Percentiles rank a stretch among this genome's conserved stretches.
Evolutionary conservation across 2,797 vertebrate genomes (phyloP).

Genomic region (Cygnus olor): DNA sequence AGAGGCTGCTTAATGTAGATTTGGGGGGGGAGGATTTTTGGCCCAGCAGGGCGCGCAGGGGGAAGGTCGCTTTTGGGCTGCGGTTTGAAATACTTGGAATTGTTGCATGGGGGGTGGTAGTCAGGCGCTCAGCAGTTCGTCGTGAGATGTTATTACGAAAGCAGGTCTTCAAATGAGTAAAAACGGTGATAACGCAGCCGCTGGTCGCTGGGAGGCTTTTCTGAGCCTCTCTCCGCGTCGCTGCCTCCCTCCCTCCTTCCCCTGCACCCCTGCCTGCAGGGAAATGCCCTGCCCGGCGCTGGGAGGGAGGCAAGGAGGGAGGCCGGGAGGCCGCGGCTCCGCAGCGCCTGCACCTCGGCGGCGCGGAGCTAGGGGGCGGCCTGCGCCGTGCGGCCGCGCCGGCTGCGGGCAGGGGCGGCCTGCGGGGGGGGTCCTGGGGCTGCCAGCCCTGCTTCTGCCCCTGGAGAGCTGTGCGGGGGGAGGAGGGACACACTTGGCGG

Average conservation of each 20-base stretch:
- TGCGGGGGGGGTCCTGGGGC: no score
- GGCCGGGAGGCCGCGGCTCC: no score
- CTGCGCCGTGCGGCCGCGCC: no score
- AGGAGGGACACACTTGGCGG: neutral
- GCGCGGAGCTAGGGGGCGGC: no score
- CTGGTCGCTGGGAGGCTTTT: neutral
- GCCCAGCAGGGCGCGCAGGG: accelerated
- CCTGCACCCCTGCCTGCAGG: no score
- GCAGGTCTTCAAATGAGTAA: neutral
- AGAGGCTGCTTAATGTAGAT: neutral
- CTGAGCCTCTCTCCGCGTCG: neutral
- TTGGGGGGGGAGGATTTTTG: neutral
- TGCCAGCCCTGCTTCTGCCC: no score
- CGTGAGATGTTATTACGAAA: accelerated
- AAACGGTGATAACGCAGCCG: accelerated
- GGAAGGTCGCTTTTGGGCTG: neutral
- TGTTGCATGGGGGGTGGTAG: accelerated
- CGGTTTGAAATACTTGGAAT: neutral
- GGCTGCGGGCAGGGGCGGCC: neutral
- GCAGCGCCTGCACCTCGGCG: no score
- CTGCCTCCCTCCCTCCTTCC: neutral
- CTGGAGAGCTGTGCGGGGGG: neutral
- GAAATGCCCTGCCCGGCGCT: no score
- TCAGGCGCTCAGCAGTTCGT: accelerated
- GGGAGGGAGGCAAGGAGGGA: no score